Base-by-base conservation (phyloP, 1,140 invertebrate species). In the Drosophila pachea region DNA sequence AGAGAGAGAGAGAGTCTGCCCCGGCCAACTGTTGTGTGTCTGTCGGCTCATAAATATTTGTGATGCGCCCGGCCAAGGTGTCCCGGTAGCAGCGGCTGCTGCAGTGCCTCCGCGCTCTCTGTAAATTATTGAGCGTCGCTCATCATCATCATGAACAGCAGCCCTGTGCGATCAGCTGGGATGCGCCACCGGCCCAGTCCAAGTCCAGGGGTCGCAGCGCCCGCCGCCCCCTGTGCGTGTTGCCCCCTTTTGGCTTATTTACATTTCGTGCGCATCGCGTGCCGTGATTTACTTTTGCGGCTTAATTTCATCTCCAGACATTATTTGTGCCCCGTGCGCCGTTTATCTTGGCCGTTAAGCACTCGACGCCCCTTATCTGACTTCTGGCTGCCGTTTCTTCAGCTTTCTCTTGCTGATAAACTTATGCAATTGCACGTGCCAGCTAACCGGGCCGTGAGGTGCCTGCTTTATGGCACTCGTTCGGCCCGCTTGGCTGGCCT, bases 301-400 rank as follows among this genome's bases (percentile, higher is more conserved):
- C 81, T 86, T 86, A 86, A 86, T 86, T 86, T 86, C 81, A 86
- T 81, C 74, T 76, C 71, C 82, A 86, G 81, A 81, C 81, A 86
- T 86, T 86, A 86, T 79, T 86, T 81, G 79, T 81, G 73, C 60
- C 76, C 67, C 79, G 70, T 81, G 73, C 73, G 79, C 73, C 71
- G 79, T 83, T 83, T 83, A 84, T 83, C 79, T 83, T 84, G 70
- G 9, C 69, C 69, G 79, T 83, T 83, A 76, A 84, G 79, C 79
- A 83, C 79, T 79, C 73, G 61, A 67, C 75, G 63, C 58, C 47
- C 61, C 54, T 47, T 33, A 61, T 42, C 42, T 14, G 33, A 12
- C 53, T 64, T 61, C 55, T 50, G n/a, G 36, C 31, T 48, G 9
- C 29, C 32, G 29, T 32, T 54, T 40, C 14, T 36, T 54, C 53